Base-by-base conservation (phyloP, 2,113 vertebrate species). In the Myrmecophaga tridactyla region DNA sequence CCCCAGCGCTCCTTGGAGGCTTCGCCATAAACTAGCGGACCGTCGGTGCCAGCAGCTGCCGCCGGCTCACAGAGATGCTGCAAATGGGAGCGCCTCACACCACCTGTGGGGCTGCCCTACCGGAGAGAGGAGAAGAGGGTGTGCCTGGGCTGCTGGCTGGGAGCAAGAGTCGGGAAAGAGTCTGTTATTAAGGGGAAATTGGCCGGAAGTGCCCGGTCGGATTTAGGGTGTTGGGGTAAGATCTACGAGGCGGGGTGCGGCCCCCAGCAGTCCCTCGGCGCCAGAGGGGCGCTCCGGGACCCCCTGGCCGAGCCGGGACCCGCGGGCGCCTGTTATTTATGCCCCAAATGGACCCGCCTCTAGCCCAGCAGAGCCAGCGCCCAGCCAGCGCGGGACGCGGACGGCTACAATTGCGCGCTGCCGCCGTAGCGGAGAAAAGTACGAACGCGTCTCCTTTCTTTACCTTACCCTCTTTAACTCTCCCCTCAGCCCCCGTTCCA, bases 111-210 rank as follows among this genome's bases (percentile, higher is more conserved):
- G 25, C 31, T 34, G 27, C 67, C 21, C 3, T 1, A 1, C 25
- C 25, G 1, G 34, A 3, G 13, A 12, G 41, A 6, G 14, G 6
- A 4, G n/a, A 0, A 10, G 41, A n/a, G 36, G 7, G 53, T 1
- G 34, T 10, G 20, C 9, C 20, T 17, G 51, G 69, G 39, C 11
- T 3, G 60, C 10, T 36, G 31, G 62, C 80, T 53, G 31, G 4
- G 1, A 25, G 11, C 1, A 51, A 17, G 29, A 34, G 12, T 39
- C 60, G 20, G 1, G 48, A 78, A 46, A 67, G 29, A 67, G 14
- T 25, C 18, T 4, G 39, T 53, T 72, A 53, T 51, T 20, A 34
- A 56, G 1, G 25, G 70, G 36, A 89, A 81, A 34, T 10, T 15
- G 46, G 6, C 88, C 15, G 29, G 39, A 90, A 67, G 72, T 34